Base-by-base conservation (phyloP, 2,888 invertebrate genomes). In the Agriopis leucophaearia region DNA sequence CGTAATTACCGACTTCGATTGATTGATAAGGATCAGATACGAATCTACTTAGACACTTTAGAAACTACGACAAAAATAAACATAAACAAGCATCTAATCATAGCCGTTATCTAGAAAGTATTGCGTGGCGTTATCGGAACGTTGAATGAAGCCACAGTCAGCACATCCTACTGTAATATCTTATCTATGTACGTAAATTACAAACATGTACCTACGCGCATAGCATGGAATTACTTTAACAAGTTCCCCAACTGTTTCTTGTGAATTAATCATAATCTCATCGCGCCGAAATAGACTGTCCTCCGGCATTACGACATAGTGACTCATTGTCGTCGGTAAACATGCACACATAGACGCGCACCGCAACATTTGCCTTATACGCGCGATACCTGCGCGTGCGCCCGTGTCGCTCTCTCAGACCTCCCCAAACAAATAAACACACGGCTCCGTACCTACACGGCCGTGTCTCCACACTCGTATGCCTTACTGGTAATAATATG, bases 401-500 rank as follows among this genome's bases (percentile, higher is more conserved):
- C 80, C 80, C 79, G 81, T 13, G 58, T 48, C 15, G 27, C 55
- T n/a, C 58, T 58, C 56, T 1, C 63, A 74, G 76, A 77, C 79
- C 78, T 81, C 84, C 79, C 83, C 84, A 88, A 90, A 88, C 86
- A 90, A 89, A 90, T 86, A 91, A 89, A 89, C 83, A 89, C 83
- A 76, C 74, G 74, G 83, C 48, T 60, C 42, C 58, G 87, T 88
- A 88, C 87, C 85, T 83, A 83, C 80, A 78, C 82, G 72, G 92
- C 89, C 83, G 94, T 94, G 94, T 94, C 94, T 81, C 92, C 93
- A 79, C 90, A 91, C 80, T 90, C 88, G 78, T 85, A 82, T 75
- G 80, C 75, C 83, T 87, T 86, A 88, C 82, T 85, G 83, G 85
- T 82, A 42, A 61, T 15, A 52, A 82, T 78, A 79, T 79, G 78